A percentile compares a stretch with the other conserved stretches of the same genome.
These are phyloP conservation scores for Trichogramma dendrolimi DNA, from an alignment of 2,888 invertebrate species.

Conservation along the genomic window DNA sequence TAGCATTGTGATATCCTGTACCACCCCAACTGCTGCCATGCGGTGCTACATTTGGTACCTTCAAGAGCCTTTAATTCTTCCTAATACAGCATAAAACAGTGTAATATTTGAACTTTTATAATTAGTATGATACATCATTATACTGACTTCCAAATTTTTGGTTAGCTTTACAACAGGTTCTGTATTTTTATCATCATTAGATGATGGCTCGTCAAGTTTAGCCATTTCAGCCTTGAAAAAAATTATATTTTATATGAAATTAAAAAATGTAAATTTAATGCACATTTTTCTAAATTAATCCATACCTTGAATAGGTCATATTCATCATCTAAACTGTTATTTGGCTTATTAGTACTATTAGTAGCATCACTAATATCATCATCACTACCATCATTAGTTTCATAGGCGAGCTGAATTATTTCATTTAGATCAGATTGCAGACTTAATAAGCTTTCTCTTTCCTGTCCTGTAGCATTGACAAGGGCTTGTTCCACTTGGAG, in stretches of 20 bases:
- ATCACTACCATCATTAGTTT: constrained; percentile 52
- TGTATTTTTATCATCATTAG: constrained; percentile 28
- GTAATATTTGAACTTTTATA: constrained; percentile 36
- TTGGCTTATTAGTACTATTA: constrained; percentile 33
- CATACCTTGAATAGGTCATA: constrained; percentile 68
- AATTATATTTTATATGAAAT: background rate
- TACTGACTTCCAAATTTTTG: constrained; percentile 46
- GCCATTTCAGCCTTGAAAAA: constrained; percentile 41
- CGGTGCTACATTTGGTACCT: constrained; percentile 84
- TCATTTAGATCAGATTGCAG: constrained; percentile 65
- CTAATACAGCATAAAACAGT: constrained; percentile 51
- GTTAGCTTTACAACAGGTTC: constrained; percentile 38
- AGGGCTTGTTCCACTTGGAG: constrained; percentile 62
- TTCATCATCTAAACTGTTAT: constrained; percentile 55
- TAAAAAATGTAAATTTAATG: background rate
- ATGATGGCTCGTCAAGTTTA: constrained; percentile 53
- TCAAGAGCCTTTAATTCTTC: constrained; percentile 65
- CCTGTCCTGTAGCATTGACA: constrained; percentile 51
- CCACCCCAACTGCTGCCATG: constrained; percentile 78
- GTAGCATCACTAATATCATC: constrained; percentile 36
- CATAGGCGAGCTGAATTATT: constrained; percentile 65
- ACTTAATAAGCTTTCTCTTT: constrained; percentile 58
- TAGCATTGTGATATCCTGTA: constrained; percentile 77
- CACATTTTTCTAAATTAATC: constrained; percentile 14
- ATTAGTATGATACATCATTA: constrained; percentile 49